phyloP scores from a whole-genome alignment of 2,797 vertebrate genomes.

The Acrocephalus scirpaceus region DNA sequence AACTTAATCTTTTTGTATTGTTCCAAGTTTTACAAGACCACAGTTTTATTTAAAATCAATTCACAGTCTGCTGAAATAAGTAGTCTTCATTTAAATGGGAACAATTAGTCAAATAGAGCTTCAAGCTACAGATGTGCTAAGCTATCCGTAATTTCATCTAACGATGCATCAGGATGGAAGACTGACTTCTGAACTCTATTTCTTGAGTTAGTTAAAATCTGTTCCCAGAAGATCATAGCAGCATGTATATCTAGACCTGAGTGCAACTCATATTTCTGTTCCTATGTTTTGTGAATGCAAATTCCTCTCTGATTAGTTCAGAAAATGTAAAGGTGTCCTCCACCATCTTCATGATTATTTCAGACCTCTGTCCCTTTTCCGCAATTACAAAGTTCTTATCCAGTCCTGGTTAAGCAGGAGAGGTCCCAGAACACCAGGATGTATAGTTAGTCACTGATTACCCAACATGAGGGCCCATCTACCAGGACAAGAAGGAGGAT shows the following conservation, averaged over 20 bases:
- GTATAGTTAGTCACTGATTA: too few species aligned
- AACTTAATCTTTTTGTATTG: background rate
- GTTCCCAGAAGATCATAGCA: background rate
- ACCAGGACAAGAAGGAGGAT: background rate
- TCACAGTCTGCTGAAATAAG: background rate
- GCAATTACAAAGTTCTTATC: background rate
- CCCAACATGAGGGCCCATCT: background rate
- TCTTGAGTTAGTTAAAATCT: background rate
- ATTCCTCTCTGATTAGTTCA: background rate
- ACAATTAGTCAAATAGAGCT: conserved; percentile 20
- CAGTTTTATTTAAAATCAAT: conserved; percentile 19
- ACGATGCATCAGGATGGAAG: background rate
- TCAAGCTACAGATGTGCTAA: background rate
- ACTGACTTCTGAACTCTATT: background rate
- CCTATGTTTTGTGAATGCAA: background rate
- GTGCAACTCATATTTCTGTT: background rate
- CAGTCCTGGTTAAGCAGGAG: background rate
- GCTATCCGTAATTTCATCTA: background rate
- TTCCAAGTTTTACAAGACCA: background rate
- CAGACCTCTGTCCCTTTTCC: background rate
- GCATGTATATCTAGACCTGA: background rate
- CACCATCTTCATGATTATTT: background rate
- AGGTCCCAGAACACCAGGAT: too few species aligned
- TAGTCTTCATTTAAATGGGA: background rate
- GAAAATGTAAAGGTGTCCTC: background rate